Base-by-base conservation (phyloP, 2,113 vertebrate species). In the Scophthalmus maximus region DNA sequence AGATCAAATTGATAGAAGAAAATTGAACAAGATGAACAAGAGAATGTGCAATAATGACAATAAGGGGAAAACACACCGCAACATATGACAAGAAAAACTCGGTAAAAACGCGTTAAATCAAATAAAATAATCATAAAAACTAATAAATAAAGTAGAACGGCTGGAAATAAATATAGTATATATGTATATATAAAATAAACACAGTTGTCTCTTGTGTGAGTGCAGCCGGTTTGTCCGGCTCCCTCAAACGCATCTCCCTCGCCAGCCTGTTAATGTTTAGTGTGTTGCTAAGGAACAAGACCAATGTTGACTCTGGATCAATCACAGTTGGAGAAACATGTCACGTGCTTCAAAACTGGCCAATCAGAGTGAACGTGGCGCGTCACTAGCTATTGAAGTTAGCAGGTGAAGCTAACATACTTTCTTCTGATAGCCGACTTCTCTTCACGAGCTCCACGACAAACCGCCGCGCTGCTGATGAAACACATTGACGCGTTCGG, bases 211-310 rank as follows among this genome's bases (percentile, higher is more conserved):
- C 17, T 17, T 40, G 17, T 18, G 17, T 2, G 18, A 18, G 18
- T n/a, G 18, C n/a, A 8, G 17, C n/a, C 11, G 18, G 42, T 46
- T 46, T 46, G 8, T 18, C 42, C 8, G 42, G 17, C 2, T 8
- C 42, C 18, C 8, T 5, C 12, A 11, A 38, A 46, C 18, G 42
- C 1, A 12, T 9, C 42, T 8, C 7, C 42, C 17, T 12, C 42
- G 0, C 0, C 42, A 46, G 7, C 42, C 42, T 46, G 17, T 46
- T 46, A 32, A 9, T 49, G 46, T 60, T 44, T 8, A 61, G 46
- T 4, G 6, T 11, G 88, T 90, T 85, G 86, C 84, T 76, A 71
- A 50, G 84, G 12, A 52, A 88, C 82, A 22, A 18, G 0, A 34
- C 42, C 5, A n/a, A n/a, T n/a, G 10, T 20, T 5, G 6, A 22